phyloP scores from a whole-genome alignment of 2,797 vertebrate species.

The Siniperca obscura region DNA sequence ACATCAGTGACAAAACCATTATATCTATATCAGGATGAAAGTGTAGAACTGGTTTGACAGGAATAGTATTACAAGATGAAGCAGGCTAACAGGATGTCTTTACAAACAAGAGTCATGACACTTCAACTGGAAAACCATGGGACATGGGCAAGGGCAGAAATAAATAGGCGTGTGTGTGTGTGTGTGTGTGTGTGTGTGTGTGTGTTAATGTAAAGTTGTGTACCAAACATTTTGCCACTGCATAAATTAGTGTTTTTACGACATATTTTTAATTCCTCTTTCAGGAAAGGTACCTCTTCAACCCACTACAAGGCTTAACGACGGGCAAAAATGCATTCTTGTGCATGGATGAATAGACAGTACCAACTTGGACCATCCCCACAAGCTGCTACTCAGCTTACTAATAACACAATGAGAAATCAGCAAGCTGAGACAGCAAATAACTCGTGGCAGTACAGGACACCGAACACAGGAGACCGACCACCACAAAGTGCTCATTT shows the following conservation, averaged over 20 bases:
- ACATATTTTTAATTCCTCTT: slow-evolving; percentile 39
- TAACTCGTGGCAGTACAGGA: background rate
- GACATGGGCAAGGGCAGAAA: too few species aligned
- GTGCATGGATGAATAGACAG: slow-evolving; percentile 16
- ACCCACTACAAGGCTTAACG: background rate
- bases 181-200: too few species aligned
- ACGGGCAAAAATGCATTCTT: slow-evolving; percentile 55
- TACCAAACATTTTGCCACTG: background rate
- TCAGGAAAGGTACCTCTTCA: slow-evolving; percentile 41
- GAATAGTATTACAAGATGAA: too few species aligned
- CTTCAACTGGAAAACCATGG: background rate
- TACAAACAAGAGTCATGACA: too few species aligned
- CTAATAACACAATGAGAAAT: background rate
- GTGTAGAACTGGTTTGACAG: too few species aligned
- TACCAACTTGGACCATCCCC: slow-evolving; percentile 4
- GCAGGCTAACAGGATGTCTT: too few species aligned
- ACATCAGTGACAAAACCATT: too few species aligned
- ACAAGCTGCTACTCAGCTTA: slow-evolving; percentile 2
- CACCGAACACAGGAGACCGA: background rate
- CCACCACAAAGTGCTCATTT: background rate
- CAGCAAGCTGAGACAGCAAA: slow-evolving; percentile 7
- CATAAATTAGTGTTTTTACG: background rate
- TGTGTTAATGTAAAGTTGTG: background rate
- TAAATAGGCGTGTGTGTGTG: too few species aligned
- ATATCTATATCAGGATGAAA: too few species aligned